A percentile compares a stretch with the other conserved stretches of the same genome.
These are phyloP conservation scores for Parapristionchus giblindavisi DNA, from an alignment of 2,888 invertebrate species.

Conservation along the genomic window DNA sequence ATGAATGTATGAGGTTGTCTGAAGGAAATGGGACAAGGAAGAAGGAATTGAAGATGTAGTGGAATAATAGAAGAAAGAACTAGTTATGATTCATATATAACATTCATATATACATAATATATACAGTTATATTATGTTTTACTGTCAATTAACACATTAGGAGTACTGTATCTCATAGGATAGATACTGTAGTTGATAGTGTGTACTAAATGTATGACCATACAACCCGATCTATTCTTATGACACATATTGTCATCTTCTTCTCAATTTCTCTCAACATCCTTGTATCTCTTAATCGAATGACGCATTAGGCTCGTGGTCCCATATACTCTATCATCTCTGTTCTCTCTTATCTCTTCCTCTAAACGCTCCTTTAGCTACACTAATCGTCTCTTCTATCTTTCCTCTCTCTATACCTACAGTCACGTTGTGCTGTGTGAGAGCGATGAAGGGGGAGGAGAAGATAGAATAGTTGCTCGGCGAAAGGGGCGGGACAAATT, in stretches of 20 bases:
- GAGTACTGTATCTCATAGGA: no score
- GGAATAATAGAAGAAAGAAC: not conserved
- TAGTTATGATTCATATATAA: not conserved
- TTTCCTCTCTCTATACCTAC: not conserved
- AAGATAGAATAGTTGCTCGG: no score
- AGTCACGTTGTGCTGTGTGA: slow-evolving; percentile 34
- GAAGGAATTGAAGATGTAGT: not conserved
- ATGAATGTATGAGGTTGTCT: not conserved
- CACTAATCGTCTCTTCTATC: slow-evolving; percentile 19
- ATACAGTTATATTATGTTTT: not conserved
- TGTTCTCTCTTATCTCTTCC: not conserved
- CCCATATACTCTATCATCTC: not conserved
- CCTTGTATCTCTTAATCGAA: slow-evolving; percentile 2
- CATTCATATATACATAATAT: not conserved
- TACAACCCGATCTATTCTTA: no score
- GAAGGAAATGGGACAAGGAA: not conserved
- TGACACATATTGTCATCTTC: no score
- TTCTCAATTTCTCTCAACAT: not conserved
- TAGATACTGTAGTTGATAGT: no score
- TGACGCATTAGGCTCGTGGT: not conserved
- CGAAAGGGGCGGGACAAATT: no score
- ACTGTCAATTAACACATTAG: not conserved
- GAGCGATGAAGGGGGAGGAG: no score
- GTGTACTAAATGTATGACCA: not conserved
- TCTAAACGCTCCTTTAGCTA: slow-evolving; percentile 11